Percentiles rank a stretch among this genome's conserved stretches.
phyloP scores from a whole-genome alignment of 2,888 invertebrate genomes.

The Pyrgus malvae region DNA sequence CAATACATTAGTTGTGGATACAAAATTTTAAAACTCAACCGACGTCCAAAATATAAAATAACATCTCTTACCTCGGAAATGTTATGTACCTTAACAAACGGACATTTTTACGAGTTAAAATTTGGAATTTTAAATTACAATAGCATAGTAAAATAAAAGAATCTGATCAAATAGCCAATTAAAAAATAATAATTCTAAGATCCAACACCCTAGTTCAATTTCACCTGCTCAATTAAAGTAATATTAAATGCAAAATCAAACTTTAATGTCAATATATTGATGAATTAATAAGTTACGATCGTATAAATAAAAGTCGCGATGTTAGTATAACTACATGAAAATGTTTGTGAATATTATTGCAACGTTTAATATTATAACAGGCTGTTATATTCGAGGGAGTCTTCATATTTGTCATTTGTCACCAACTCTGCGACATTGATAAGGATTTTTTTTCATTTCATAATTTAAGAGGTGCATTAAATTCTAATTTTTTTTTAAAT shows the following conservation, averaged over 20 bases:
- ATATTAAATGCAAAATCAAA: too few relatives aligned
- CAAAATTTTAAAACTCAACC: background rate
- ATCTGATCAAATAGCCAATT: constrained; percentile 18
- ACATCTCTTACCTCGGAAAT: constrained; percentile 26
- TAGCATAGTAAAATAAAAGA: constrained; percentile 1
- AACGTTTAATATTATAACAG: too few relatives aligned
- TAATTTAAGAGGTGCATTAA: too few relatives aligned
- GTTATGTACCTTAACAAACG: constrained; percentile 28
- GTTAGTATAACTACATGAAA: too few relatives aligned
- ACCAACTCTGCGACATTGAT: too few relatives aligned
- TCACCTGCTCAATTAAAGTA: background rate
- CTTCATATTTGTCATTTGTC: background rate
- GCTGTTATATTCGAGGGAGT: background rate
- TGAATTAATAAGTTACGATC: too few relatives aligned
- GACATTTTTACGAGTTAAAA: constrained; percentile 27
- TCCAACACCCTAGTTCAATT: background rate
- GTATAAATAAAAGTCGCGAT: too few relatives aligned
- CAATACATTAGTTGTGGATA: background rate
- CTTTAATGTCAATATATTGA: too few relatives aligned
- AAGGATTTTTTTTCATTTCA: too few relatives aligned
- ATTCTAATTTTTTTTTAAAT: too few relatives aligned
- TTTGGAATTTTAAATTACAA: constrained; percentile 21
- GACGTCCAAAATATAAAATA: constrained; percentile 10
- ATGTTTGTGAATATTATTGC: too few relatives aligned
- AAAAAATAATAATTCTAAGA: background rate